A percentile compares a stretch with the other conserved stretches of the same genome.
phyloP scores from a whole-genome alignment of 2,888 invertebrate genomes.

The Alloscopus bannaensis region DNA sequence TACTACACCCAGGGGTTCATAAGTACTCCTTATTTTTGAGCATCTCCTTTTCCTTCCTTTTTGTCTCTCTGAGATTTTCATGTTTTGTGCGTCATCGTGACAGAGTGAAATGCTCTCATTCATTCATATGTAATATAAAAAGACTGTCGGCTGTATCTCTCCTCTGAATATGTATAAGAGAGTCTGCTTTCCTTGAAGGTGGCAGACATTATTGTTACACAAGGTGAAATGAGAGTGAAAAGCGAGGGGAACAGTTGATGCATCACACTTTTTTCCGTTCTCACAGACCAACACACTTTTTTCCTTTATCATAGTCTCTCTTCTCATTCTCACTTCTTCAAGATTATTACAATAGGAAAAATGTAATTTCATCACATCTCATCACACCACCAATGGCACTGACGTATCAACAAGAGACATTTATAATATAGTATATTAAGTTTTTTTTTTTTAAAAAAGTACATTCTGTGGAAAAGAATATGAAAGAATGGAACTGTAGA shows the following conservation, averaged over 20 bases:
- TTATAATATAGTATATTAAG: conserved; percentile 53
- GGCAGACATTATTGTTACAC: conserved; percentile 22
- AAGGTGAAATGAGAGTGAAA: neutral
- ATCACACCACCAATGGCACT: conserved; percentile 55
- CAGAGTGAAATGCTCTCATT: conserved; percentile 51
- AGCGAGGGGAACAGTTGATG: conserved; percentile 37
- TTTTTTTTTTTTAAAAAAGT: conserved; percentile 54
- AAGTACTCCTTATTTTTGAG: conserved; percentile 54
- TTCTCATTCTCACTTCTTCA: neutral
- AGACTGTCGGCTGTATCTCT: neutral
- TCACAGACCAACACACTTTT: conserved; percentile 34
- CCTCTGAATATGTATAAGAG: conserved; percentile 53
- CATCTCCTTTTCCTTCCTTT: conserved; percentile 54
- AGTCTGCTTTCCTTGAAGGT: too few relatives aligned
- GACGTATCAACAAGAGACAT: conserved; percentile 59
- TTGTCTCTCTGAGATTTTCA: conserved; percentile 32
- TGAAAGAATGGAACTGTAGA: conserved; percentile 28
- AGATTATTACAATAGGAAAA: conserved; percentile 57
- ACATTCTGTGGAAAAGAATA: conserved; percentile 13
- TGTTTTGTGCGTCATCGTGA: conserved; percentile 53
- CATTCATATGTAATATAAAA: conserved; percentile 51
- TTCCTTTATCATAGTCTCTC: conserved; percentile 43
- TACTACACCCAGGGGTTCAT: conserved; percentile 33
- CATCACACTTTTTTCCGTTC: conserved; percentile 42
- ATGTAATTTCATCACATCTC: conserved; percentile 63